These are phyloP conservation scores for Opisthocomus hoazin DNA, from an alignment of 2,113 vertebrate species.

Conservation along the genomic window DNA sequence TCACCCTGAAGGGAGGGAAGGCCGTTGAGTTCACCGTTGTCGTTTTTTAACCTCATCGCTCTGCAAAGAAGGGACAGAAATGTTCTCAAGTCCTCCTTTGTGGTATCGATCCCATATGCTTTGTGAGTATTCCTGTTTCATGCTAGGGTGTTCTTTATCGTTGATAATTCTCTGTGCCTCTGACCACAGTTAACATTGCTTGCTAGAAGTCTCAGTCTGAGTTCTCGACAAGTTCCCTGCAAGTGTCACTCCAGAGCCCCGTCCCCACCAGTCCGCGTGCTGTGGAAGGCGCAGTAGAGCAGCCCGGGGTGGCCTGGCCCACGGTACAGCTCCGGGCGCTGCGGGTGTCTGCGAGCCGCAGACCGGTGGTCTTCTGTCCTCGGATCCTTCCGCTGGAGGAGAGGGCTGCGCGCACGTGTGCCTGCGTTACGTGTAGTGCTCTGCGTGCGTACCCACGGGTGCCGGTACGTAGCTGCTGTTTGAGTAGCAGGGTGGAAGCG, in stretches of 20 bases:
- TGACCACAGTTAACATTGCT: neutral
- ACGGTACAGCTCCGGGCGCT: neutral
- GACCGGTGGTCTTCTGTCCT: neutral
- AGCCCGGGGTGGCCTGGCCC: neutral
- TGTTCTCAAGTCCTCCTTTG: neutral
- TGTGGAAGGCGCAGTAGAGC: neutral
- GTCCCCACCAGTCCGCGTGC: fast-evolving
- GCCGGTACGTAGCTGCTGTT: neutral
- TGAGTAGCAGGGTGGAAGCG: neutral
- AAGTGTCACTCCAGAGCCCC: neutral
- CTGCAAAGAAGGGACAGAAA: neutral
- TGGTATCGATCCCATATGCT: neutral
- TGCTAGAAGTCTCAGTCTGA: neutral
- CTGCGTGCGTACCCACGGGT: neutral
- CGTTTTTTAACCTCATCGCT: neutral
- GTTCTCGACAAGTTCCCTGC: neutral
- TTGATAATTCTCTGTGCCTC: neutral
- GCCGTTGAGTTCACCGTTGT: neutral
- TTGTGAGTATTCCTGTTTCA: neutral
- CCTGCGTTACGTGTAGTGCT: neutral
- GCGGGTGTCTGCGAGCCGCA: neutral
- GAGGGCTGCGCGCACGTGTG: neutral
- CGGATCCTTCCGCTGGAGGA: neutral
- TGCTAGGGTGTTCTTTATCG: neutral
- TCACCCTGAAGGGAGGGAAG: neutral